phyloP scores from a whole-genome alignment of 1,140 invertebrate genomes.

The Ephestia elutella region DNA sequence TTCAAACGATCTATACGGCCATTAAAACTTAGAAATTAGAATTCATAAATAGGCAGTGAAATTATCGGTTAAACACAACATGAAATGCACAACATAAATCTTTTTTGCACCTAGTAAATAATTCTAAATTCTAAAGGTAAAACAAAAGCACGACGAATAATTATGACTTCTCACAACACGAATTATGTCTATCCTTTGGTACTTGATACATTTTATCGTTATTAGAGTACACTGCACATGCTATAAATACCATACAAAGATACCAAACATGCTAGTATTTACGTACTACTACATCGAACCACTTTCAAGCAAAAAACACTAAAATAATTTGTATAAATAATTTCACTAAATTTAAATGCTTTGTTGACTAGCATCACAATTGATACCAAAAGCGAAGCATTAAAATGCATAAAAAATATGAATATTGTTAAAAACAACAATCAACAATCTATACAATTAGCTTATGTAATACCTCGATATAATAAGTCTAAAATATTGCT shows the following conservation, averaged over 20 bases:
- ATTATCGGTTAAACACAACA: conserved; percentile 13
- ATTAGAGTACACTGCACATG: conserved; percentile 7
- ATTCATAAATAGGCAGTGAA: conserved; percentile 7
- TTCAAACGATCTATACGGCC: no score
- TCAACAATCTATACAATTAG: conserved; percentile 14
- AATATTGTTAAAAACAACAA: conserved; percentile 20
- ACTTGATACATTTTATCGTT: neutral
- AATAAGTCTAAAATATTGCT: conserved; percentile 24
- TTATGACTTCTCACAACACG: neutral
- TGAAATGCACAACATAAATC: conserved; percentile 7
- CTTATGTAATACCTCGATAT: neutral
- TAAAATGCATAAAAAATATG: conserved; percentile 33
- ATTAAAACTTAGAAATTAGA: neutral
- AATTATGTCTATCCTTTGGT: conserved; percentile 1
- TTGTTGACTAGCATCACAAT: conserved; percentile 28
- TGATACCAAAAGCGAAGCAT: conserved; percentile 27
- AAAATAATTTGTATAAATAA: conserved; percentile 16
- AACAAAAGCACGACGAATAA: neutral
- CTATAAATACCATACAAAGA: conserved; percentile 11
- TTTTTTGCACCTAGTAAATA: neutral
- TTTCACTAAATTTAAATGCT: conserved; percentile 24
- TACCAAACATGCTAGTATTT: conserved; percentile 16
- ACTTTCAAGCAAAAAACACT: conserved; percentile 11
- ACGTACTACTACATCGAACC: conserved; percentile 8
- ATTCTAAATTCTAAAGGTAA: neutral